Evolutionary conservation across 2,888 invertebrate species (phyloP).

Genomic region (Dicyrtoma fusca): DNA sequence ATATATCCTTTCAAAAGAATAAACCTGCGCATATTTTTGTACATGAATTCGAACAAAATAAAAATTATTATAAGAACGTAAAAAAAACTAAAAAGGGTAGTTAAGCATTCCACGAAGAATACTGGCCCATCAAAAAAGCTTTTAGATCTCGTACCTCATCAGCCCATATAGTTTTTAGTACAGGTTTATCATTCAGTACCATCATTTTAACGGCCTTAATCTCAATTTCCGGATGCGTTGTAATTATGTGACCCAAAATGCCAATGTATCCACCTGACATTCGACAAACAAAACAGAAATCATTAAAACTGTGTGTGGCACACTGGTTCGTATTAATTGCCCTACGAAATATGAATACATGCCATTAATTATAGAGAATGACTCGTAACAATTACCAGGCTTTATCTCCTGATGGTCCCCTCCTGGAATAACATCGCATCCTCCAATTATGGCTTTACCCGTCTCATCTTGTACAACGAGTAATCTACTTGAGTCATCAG

Average conservation of each 20-base stretch:
- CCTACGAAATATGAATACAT: too few relatives aligned
- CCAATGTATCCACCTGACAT: constrained; percentile 41
- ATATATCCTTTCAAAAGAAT: too few relatives aligned
- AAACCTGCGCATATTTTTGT: too few relatives aligned
- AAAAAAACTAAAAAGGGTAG: too few relatives aligned
- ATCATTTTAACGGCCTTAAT: constrained; percentile 43
- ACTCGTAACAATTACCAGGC: constrained; percentile 33
- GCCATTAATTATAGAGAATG: too few relatives aligned
- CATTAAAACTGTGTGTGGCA: not conserved
- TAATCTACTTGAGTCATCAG: not conserved
- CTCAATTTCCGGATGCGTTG: constrained; percentile 14
- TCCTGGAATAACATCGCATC: constrained; percentile 37
- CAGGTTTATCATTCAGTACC: constrained; percentile 30
- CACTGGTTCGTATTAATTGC: not conserved
- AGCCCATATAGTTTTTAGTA: constrained; percentile 40
- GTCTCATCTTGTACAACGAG: constrained; percentile 37
- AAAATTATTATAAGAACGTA: too few relatives aligned
- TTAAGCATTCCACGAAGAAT: not conserved
- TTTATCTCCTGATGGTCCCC: constrained; percentile 39
- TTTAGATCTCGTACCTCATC: constrained; percentile 42
- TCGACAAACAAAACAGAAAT: not conserved
- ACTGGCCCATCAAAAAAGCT: constrained; percentile 39
- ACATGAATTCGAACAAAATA: too few relatives aligned
- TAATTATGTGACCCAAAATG: constrained; percentile 40
- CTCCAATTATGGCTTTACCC: constrained; percentile 34